Base-by-base conservation (phyloP, 92 coral and sea anemone genomes). In the Plumapathes pennacea region DNA sequence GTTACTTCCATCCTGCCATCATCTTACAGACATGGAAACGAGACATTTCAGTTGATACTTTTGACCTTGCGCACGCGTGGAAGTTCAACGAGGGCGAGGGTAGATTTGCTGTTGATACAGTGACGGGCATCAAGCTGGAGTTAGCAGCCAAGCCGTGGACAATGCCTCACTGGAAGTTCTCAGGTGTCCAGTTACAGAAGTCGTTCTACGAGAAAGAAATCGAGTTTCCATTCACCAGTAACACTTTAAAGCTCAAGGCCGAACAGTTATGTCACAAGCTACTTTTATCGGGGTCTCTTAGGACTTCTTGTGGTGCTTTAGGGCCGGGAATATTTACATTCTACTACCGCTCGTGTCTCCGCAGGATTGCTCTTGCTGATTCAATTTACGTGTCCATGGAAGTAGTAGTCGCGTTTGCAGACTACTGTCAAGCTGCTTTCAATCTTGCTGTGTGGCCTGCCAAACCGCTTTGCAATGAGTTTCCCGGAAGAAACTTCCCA, bases 71-170 rank as follows among this genome's bases (percentile, higher is more conserved):
- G 28, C 88, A 80, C 38, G 66, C 85, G 36, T 92, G 98, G 98
- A 85, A 80, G 47, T 81, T 92, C 38, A 82, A 92, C 68, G 94
- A 88, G 66, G 98, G 98, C 1, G 98, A 92, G 65, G 98, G 98
- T 19, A 51, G 46, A 10, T 10, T 49, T 12, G 89, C 89, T 14
- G 57, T 67, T 6, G 98, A 92, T 50, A 70, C 80, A 43, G 58
- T 65, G 36, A 77, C 83, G 4, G 74, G 84, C 32, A 74, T 83
- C 36, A 73, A 78, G 12, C 80, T 92, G 41, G 77, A 46, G 50
- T 62, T 92, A 21, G 85, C 90, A 18, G 64, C 81, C 11, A 57
- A 74, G 23, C 98, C 98, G 4, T 92, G 98, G 98, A 77, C 57
- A 37, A 69, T 57, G 13, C 98, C 98, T 0, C 68, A 36, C 5